Evolutionary conservation across 2,113 vertebrate species (phyloP).

Genomic region (Tetrax tetrax): DNA sequence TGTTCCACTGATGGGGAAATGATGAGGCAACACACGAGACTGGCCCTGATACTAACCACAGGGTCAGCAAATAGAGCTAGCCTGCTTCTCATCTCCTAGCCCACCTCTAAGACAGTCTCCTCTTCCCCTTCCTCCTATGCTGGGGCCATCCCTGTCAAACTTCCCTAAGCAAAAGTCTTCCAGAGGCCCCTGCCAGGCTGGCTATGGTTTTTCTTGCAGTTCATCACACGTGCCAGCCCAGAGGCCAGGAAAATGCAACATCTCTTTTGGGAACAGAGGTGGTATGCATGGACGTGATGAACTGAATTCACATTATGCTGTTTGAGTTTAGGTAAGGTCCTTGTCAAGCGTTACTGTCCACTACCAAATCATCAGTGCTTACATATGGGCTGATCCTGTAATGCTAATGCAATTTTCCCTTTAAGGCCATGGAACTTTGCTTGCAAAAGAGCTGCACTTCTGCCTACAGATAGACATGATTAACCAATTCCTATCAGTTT

Average conservation of each 20-base stretch:
- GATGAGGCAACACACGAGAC: neutral
- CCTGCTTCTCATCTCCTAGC: neutral
- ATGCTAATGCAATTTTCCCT: constrained; percentile 11
- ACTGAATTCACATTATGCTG: neutral
- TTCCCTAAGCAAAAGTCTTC: neutral
- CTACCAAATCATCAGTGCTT: neutral
- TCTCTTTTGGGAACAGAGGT: neutral
- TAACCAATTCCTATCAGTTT: neutral
- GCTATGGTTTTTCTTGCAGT: neutral
- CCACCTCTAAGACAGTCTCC: neutral
- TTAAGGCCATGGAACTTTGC: constrained; percentile 6
- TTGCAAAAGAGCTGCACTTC: neutral
- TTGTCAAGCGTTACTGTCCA: neutral
- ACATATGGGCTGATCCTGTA: neutral
- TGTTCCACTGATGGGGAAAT: neutral
- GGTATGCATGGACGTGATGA: neutral
- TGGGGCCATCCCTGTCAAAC: neutral
- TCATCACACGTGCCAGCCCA: neutral
- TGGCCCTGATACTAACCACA: neutral
- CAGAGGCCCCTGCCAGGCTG: neutral
- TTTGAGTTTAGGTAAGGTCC: neutral
- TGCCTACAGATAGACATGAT: neutral
- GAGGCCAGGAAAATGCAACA: neutral
- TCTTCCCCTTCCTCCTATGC: neutral
- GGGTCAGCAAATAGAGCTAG: neutral